phyloP scores from a whole-genome alignment of 2,797 vertebrate genomes.

The Oceanodroma leucorhoa region DNA sequence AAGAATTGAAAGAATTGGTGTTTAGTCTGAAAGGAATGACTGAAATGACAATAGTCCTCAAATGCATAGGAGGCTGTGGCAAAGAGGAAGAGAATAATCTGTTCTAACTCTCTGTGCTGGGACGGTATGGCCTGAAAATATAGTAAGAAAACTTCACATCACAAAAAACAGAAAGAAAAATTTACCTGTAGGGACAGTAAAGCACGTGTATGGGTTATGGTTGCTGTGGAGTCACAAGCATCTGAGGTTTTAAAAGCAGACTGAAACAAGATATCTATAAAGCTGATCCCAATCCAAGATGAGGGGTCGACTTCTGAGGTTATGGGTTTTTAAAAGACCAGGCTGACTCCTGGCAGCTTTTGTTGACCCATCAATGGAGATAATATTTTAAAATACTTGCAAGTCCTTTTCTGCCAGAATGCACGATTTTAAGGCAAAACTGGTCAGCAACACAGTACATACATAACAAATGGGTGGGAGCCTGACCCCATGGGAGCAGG shows the following conservation, averaged over 20 bases:
- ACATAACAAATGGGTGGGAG: neutral
- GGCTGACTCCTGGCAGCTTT: neutral
- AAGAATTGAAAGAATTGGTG: neutral
- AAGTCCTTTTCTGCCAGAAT: neutral
- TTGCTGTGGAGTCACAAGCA: neutral
- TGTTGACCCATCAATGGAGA: neutral
- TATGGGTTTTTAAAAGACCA: neutral
- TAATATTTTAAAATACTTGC: neutral
- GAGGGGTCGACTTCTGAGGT: neutral
- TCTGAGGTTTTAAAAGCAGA: neutral
- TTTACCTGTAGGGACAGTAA: neutral
- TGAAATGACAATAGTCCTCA: neutral
- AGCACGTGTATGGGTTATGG: neutral
- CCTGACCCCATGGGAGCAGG: neutral
- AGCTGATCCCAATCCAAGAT: neutral
- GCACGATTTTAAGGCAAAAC: neutral
- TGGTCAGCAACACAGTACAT: neutral
- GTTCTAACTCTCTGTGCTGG: neutral
- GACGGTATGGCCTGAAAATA: neutral
- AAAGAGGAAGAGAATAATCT: neutral
- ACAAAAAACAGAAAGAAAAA: neutral
- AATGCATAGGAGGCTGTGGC: neutral
- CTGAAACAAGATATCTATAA: neutral
- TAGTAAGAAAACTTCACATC: neutral
- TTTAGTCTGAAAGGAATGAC: neutral